Base-by-base conservation (phyloP, 2,113 vertebrate species). In the Formicarius rufipectus region DNA sequence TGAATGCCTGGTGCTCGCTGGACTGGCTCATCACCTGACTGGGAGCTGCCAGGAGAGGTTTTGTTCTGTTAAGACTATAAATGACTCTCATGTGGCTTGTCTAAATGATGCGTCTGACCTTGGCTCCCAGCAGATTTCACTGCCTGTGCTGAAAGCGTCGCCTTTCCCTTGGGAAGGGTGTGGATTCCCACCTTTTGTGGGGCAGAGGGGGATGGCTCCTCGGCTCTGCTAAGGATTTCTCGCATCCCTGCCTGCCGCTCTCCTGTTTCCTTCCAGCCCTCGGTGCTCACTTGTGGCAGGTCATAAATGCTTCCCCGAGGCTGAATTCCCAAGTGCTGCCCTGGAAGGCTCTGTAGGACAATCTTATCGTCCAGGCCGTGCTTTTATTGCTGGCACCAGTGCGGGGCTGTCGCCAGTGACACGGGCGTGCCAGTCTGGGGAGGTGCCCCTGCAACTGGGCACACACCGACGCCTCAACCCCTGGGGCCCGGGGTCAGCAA, bases 71-170 rank as follows among this genome's bases (percentile, higher is more conserved):
- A 4, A 28, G 12, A 0, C 37, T 67, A 3, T 8, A 47, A 49
- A 60, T 63, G 68, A 72, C 89, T 93, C 75, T 96, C 90, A 17
- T 55, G 86, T 67, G 88, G 20, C 88, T 89, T 39, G 20, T 58
- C 82, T 74, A 50, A 93, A 68, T 6, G 63, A 31, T 67, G 59
- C 3, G 40, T 94, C 58, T 96, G 95, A 95, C 90, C 90, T 93
- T 95, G 72, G 18, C 49, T 87, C 72, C 68, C 59, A 2, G 72
- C 76, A 64, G 60, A 5, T 75, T 81, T 93, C 69, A 0, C 24
- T 31, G 62, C 18, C 80, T 74, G 58, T 1, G 2, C 6, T 23
- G 42, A 30, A 84, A 94, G 28, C 15, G 12, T 5, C 31, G 10
- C 73, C 33, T 60, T 83, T 60, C 67, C 79, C 37, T 37, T 28